Conservation (phyloP, 2,113 vertebrate genomes). For the Echinops telfairi region DNA sequence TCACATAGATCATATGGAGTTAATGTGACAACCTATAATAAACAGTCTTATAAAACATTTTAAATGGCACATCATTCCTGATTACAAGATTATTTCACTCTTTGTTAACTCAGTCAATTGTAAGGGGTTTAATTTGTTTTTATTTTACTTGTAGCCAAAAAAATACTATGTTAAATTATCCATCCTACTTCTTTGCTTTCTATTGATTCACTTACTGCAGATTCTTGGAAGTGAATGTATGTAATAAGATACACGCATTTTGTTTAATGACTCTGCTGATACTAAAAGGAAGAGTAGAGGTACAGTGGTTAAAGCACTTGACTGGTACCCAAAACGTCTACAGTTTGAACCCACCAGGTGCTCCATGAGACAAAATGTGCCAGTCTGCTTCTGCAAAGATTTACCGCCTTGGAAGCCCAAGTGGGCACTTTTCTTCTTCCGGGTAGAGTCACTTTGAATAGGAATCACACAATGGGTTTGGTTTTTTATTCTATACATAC, state of each 20-base stretch:
- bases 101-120: neutral
- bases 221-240: neutral
- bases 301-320: no score
- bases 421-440: no score
- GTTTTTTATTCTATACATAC: no score
- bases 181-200: neutral
- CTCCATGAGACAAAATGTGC: no score
- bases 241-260: neutral
- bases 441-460: no score
- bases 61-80: neutral
- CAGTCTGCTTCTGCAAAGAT: no score
- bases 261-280: neutral
- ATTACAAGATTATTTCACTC: neutral
- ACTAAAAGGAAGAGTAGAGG: no score
- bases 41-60: neutral
- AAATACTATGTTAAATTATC: neutral
- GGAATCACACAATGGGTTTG: no score
- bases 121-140: neutral
- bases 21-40: no score
- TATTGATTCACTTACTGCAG: neutral
- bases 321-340: no score
- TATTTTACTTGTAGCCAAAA: neutral
- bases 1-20: neutral
- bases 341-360: no score
- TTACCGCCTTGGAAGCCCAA: no score